These are phyloP conservation scores for Harpalus rufipes DNA, from an alignment of 2,888 invertebrate species.

Conservation along the genomic window DNA sequence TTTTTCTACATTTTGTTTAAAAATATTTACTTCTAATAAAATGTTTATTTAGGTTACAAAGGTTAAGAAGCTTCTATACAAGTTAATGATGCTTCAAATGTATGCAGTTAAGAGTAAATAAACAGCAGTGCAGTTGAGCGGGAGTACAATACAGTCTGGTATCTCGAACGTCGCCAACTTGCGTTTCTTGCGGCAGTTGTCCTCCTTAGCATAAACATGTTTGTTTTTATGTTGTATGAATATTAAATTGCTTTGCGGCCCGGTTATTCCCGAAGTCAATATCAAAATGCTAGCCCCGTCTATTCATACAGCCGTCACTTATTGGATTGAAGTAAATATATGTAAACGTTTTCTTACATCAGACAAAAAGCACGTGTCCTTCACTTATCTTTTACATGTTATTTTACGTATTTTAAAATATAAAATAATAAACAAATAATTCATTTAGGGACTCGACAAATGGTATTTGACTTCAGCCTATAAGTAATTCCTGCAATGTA, in stretches of 20 bases:
- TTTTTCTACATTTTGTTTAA: background rate
- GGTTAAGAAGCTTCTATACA: background rate
- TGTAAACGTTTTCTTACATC: slow-evolving; percentile 39
- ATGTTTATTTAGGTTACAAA: background rate
- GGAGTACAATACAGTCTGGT: background rate
- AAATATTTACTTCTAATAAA: background rate
- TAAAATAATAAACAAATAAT: background rate
- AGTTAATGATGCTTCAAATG: slow-evolving; percentile 22
- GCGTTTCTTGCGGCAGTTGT: slow-evolving; percentile 34
- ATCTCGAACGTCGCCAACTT: slow-evolving; percentile 10
- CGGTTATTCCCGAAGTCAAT: slow-evolving; percentile 59
- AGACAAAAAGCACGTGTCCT: background rate
- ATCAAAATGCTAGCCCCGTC: slow-evolving; percentile 34
- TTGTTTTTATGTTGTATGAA: slow-evolving; percentile 66
- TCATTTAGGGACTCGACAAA: background rate
- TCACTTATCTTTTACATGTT: background rate
- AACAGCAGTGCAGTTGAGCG: background rate
- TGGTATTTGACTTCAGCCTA: background rate
- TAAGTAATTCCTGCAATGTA: no score
- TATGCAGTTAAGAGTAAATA: slow-evolving; percentile 30
- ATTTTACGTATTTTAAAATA: background rate
- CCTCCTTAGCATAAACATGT: slow-evolving; percentile 64
- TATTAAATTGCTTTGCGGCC: slow-evolving; percentile 63
- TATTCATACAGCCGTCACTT: slow-evolving; percentile 50
- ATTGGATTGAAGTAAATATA: slow-evolving; percentile 61